These are phyloP conservation scores for Leptatherina wallacei DNA, from an alignment of 2,797 vertebrate species.

Conservation along the genomic window DNA sequence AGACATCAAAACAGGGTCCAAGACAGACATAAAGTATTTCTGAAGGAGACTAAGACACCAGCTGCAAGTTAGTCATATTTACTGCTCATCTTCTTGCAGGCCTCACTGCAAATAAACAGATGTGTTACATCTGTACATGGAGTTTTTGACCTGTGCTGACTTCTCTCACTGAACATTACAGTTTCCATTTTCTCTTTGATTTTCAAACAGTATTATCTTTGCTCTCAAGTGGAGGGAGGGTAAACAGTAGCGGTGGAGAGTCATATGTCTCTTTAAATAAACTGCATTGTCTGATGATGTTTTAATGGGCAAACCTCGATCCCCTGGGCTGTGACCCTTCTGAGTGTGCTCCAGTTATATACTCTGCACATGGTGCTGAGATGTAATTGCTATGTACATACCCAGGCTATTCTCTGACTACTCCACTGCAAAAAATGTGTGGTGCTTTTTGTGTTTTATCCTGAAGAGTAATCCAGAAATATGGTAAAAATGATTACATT, in stretches of 20 bases:
- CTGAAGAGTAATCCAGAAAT: neutral
- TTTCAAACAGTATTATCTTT: constrained; percentile 63
- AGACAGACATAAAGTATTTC: constrained; percentile 28
- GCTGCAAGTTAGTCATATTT: constrained; percentile 25
- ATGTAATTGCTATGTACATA: constrained; percentile 72
- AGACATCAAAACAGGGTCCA: constrained; percentile 42
- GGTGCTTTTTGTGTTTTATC: neutral
- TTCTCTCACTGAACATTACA: constrained; percentile 50
- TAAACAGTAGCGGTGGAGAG: constrained; percentile 73
- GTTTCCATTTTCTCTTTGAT: constrained; percentile 64
- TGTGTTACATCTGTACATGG: constrained; percentile 44
- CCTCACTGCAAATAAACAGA: constrained; percentile 57
- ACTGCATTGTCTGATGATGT: constrained; percentile 74
- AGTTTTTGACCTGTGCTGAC: constrained; percentile 59
- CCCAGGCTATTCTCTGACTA: constrained; percentile 54
- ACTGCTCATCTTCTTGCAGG: constrained; percentile 33
- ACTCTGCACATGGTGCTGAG: constrained; percentile 40
- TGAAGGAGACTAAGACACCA: constrained; percentile 19
- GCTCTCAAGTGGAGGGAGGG: constrained; percentile 56
- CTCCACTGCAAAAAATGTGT: constrained; percentile 56
- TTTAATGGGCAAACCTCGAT: constrained; percentile 74
- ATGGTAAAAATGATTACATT: neutral
- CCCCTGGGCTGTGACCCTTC: constrained; percentile 71
- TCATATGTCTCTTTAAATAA: constrained; percentile 79
- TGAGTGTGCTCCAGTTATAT: constrained; percentile 38